Evolutionary conservation across 2,888 invertebrate species (phyloP), one percentile per base, ranked within the genome.

Genomic region (Philopedon plagiatum): DNA sequence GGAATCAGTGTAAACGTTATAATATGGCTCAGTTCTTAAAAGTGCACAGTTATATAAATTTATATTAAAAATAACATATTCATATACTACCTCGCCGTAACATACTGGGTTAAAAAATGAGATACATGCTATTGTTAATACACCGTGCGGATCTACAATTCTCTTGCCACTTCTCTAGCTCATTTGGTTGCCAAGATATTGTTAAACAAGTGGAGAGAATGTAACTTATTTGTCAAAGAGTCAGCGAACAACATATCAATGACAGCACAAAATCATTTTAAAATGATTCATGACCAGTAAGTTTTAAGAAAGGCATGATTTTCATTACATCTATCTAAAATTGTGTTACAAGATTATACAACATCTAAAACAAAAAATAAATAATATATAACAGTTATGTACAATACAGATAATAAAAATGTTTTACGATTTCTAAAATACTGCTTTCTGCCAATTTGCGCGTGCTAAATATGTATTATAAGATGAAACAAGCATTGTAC

Each of bases 311-410:
- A 37, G 29, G 23, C 4, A 9, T 29, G 41, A 18, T 18, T 19
- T 51, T 49, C 23, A n/a, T 8, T 32, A 29, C 11, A 29, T 29
- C 32, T n/a, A n/a, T n/a, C n/a, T 54, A 54, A 54, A 54, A 29
- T 29, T 54, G 29, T 18, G 29, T 46, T 46, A 21, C 11, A 21
- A 21, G 7, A 46, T 46, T 21, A 15, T 54, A 54, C 0, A 54
- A 54, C 29, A 29, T 32, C 29, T 54, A 44, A 23, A 44, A 60
- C 13, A 41, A 57, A 60, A 41, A 60, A 60, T 60, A 60, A 60
- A 60, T 60, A 60, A 60, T 60, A 60, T 60, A 44, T 60, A 60
- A 60, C 60, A 60, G 26, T 18, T 60, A 60, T 60, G 13, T 60
- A 60, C 51, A 54, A 18, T 26, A 49, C 58, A 39, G 13, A 26